Base-by-base conservation (phyloP, 2,888 invertebrate genomes). In the Lasioglossum malachurum region DNA sequence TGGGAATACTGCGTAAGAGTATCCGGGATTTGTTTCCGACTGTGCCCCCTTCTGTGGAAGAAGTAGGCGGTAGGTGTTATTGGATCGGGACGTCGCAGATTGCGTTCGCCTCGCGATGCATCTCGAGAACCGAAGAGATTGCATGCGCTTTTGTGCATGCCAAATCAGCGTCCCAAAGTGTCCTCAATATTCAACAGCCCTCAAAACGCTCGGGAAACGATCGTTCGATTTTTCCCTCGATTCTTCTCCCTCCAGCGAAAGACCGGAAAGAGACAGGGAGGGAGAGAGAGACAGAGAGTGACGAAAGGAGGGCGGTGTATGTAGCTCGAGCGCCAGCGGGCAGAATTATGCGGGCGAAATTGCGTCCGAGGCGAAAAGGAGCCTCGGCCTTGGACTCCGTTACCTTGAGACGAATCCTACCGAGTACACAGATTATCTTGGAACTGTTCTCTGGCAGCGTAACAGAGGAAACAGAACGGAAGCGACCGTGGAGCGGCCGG, bases 341-440 rank as follows among this genome's bases (percentile, higher is more conserved):
- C 1, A 23, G n/a, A 71, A 71, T 71, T 41, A 72, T 60, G 60
- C 64, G 27, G 53, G 44, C 41, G 77, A 77, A 38, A 72, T 84
- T 75, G 64, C 31, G 64, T 64, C 31, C 71, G 46, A 35, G 80
- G 60, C 67, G 73, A 23, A 16, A 14, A 41, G 41, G 27, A 69
- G 84, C 72, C 80, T 41, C 82, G 88, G 81, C 86, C 88, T 88
- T 88, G 88, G 78, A 46, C 67, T 44, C 41, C 14, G 60, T 77
- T 69, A 71, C 81, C 83, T 87, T 86, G 83, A 86, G 83, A 86
- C 31, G 81, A 81, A 86, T 88, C 80, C 86, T 87, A 69, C 67
- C 41, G 44, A 41, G 31, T 44, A 41, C 75, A n/a, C 80, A 31
- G 76, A 79, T 82, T 83, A 78, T 83, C 87, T 83, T 14, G 69